A percentile compares a stretch with the other conserved stretches of the same genome.
Conservation (phyloP, 2,888 invertebrate genomes). For the Drosophila anomalata region DNA sequence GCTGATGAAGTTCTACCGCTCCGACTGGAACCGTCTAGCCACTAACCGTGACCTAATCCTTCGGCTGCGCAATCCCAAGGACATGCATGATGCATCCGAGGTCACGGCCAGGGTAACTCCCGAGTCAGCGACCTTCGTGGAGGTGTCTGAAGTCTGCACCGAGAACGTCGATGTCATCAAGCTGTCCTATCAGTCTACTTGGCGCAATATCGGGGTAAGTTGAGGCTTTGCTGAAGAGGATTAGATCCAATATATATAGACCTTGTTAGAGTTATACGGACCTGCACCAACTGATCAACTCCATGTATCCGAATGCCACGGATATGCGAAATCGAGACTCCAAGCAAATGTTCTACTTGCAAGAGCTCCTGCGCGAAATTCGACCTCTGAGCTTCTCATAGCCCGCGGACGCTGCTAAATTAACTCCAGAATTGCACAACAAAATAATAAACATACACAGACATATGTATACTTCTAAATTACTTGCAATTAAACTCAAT, state of each 20-base stretch:
- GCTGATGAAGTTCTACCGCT: slow-evolving; percentile 67
- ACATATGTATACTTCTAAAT: slow-evolving; percentile 49
- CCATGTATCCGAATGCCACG: slow-evolving; percentile 73
- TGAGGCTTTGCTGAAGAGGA: slow-evolving; percentile 1
- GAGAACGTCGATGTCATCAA: slow-evolving; percentile 65
- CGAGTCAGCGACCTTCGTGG: slow-evolving; percentile 76
- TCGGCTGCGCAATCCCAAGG: slow-evolving; percentile 60
- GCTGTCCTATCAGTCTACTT: slow-evolving; percentile 71
- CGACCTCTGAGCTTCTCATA: slow-evolving; percentile 80
- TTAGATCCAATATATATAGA: no score
- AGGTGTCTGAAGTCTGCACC: slow-evolving; percentile 75
- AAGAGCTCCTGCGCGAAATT: slow-evolving; percentile 67
- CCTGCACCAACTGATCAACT: slow-evolving; percentile 59
- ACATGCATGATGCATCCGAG: slow-evolving; percentile 58
- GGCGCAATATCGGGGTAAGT: slow-evolving; percentile 78
- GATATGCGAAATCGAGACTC: slow-evolving; percentile 83
- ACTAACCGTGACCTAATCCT: slow-evolving; percentile 72
- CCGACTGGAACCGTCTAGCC: slow-evolving; percentile 81
- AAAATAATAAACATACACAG: slow-evolving; percentile 12
- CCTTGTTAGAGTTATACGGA: slow-evolving; percentile 57
- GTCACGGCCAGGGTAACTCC: slow-evolving; percentile 73
- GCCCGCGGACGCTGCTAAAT: not conserved
- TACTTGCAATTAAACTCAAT: slow-evolving; percentile 80
- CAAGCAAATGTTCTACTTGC: slow-evolving; percentile 70
- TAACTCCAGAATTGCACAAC: not conserved